A percentile compares a stretch with the other conserved stretches of the same genome.
Evolutionary conservation across 2,797 vertebrate species (phyloP).

Genomic region (Coranthus polyacanthus): DNA sequence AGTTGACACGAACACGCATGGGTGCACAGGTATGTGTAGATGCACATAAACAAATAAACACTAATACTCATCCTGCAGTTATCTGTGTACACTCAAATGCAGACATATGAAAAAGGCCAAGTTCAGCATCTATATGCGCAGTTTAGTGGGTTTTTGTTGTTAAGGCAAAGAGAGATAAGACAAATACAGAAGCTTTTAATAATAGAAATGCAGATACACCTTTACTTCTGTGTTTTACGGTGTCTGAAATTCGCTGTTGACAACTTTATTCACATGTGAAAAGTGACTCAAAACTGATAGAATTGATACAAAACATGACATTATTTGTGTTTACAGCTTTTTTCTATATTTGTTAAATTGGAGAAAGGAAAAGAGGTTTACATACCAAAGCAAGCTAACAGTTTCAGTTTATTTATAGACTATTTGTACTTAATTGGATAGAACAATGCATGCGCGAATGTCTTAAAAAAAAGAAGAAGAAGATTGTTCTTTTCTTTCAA

Average conservation of each 20-base stretch:
- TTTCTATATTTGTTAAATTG: too few relatives aligned
- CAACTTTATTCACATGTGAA: not conserved
- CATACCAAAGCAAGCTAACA: too few relatives aligned
- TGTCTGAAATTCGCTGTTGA: too few relatives aligned
- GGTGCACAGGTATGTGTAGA: slow-evolving; percentile 13
- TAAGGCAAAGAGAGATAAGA: slow-evolving; percentile 6
- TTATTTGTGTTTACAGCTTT: too few relatives aligned
- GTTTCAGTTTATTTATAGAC: too few relatives aligned
- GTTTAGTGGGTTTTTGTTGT: slow-evolving; percentile 1
- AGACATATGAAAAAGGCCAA: not conserved
- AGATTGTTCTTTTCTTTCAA: too few relatives aligned
- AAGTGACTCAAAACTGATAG: not conserved
- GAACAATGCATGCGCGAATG: too few relatives aligned
- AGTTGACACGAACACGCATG: slow-evolving; percentile 31
- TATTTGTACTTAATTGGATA: too few relatives aligned
- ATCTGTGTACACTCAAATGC: not conserved
- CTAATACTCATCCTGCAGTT: not conserved
- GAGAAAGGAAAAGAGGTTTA: too few relatives aligned
- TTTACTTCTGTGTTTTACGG: too few relatives aligned
- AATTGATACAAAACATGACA: too few relatives aligned
- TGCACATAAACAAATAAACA: slow-evolving; percentile 3
- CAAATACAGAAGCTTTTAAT: slow-evolving; percentile 20
- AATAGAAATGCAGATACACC: not conserved
- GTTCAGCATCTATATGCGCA: slow-evolving; percentile 4
- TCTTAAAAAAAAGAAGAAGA: too few relatives aligned